These are phyloP conservation scores for Ptilonorhynchus violaceus DNA, from an alignment of 2,113 vertebrate species.

Conservation along the genomic window DNA sequence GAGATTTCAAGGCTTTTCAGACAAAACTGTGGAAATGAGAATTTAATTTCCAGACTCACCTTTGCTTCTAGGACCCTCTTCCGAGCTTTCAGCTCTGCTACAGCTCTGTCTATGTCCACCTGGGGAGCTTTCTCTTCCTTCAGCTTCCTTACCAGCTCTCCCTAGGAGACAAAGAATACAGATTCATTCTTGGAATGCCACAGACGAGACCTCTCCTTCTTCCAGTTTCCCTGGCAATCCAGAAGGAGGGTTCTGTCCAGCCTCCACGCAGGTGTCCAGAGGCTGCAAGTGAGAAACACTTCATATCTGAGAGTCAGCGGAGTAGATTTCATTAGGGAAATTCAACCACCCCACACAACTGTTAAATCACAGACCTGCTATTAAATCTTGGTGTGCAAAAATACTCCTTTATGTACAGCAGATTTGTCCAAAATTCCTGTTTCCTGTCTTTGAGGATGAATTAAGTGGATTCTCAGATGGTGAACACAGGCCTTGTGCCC, in stretches of 20 bases:
- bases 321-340: neutral
- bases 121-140: slow-evolving; percentile 91
- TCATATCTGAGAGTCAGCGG: neutral
- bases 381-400: neutral
- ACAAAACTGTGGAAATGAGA: neutral
- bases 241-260: neutral
- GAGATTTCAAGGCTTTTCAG: neutral
- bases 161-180: slow-evolving; percentile 66
- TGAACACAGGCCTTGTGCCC: neutral
- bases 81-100: slow-evolving; percentile 92
- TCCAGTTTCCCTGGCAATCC: neutral
- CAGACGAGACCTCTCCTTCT: neutral
- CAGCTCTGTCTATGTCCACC: slow-evolving; percentile 90
- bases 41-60: slow-evolving; percentile 69
- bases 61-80: slow-evolving; percentile 91
- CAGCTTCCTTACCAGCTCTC: slow-evolving; percentile 90
- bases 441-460: neutral
- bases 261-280: neutral
- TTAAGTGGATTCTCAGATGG: neutral
- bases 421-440: neutral
- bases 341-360: neutral
- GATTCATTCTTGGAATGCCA: neutral
- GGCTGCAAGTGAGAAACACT: neutral
- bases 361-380: neutral
- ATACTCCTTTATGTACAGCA: neutral